Evolutionary conservation across 92 coral and sea anemone genomes (phyloP), one percentile per base, ranked within the genome.

Genomic region (Galaxea fascicularis): DNA sequence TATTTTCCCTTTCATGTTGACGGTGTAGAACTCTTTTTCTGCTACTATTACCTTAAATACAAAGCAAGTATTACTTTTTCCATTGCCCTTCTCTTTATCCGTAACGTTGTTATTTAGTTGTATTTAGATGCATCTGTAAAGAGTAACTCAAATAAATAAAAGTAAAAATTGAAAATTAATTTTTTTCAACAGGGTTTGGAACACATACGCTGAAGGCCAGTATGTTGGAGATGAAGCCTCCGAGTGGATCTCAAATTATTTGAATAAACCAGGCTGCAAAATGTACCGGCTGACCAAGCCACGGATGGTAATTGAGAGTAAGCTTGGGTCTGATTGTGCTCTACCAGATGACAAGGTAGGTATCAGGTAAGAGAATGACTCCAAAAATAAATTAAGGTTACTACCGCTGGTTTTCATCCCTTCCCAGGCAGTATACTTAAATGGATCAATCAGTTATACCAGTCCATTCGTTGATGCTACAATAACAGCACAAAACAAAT

Each of bases 161-260:
- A n/a, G n/a, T n/a, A n/a, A n/a, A n/a, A n/a, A n/a, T n/a, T n/a
- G n/a, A 29, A 29, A 16, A n/a, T 21, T 39, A 29, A 11, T 74
- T 10, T 13, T 12, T 45, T 26, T 69, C 59, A 24, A 20, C 81
- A 92, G 95, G 65, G 83, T 92, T 41, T 86, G 16, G 21, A 63
- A 63, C 1, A 30, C 39, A 13, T 66, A 35, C 53, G 93, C 82
- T 29, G 95, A 93, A 73, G 96, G 93, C 28, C 79, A 45, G 29
- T 88, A 76, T 78, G 90, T 78, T 62, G 93, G 96, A 15, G 87
- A 76, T 53, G 90, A 80, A 46, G 94, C 86, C 11, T 65, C 92
- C 20, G 58, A 90, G 28, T 93, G 96, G 96, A 75, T 90, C 66
- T 82, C 89, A 7, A 70, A 66, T 11, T 93, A 52, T 52, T 58